Conservation (phyloP, 2,888 invertebrate species). For the Chrysomela aeneicollis region DNA sequence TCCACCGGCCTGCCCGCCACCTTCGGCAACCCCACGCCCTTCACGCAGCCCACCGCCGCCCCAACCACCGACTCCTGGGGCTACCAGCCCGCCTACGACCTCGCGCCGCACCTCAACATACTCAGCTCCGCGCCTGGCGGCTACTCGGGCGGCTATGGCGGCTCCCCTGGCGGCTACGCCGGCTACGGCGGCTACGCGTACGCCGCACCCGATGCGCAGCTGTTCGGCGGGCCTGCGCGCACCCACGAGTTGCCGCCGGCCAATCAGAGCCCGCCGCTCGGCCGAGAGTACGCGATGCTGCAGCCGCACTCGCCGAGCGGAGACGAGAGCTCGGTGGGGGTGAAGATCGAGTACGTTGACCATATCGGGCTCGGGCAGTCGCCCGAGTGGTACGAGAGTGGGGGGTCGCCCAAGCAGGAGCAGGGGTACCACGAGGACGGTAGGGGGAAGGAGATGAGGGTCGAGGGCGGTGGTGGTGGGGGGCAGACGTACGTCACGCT, state of each 20-base stretch:
- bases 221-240: conserved; percentile 67
- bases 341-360: conserved; percentile 60
- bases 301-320: conserved; percentile 68
- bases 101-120: conserved; percentile 77
- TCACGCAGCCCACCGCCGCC: conserved; percentile 62
- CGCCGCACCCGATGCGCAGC: conserved; percentile 75
- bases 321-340: conserved; percentile 59
- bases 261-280: conserved; percentile 71
- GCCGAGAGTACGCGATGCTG: conserved; percentile 73
- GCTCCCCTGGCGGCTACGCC: conserved; percentile 69
- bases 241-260: conserved; percentile 68
- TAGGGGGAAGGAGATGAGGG: conserved; percentile 57
- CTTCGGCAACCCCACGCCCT: conserved; percentile 67
- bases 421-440: conserved; percentile 62
- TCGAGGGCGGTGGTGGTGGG: conserved; percentile 53
- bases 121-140: conserved; percentile 73
- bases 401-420: conserved; percentile 70
- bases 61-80: conserved; percentile 80
- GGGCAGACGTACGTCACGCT: conserved; percentile 73
- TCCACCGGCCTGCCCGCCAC: conserved; percentile 66
- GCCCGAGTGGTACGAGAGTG: conserved; percentile 69
- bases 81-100: conserved; percentile 76
- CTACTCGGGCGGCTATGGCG: conserved; percentile 73
- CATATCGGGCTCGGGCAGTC: conserved; percentile 58
- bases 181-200: conserved; percentile 72